A percentile compares a stretch with the other conserved stretches of the same genome.
Evolutionary conservation across 2,797 vertebrate genomes (phyloP).

Genomic region (Gadopsis bispinosus): DNA sequence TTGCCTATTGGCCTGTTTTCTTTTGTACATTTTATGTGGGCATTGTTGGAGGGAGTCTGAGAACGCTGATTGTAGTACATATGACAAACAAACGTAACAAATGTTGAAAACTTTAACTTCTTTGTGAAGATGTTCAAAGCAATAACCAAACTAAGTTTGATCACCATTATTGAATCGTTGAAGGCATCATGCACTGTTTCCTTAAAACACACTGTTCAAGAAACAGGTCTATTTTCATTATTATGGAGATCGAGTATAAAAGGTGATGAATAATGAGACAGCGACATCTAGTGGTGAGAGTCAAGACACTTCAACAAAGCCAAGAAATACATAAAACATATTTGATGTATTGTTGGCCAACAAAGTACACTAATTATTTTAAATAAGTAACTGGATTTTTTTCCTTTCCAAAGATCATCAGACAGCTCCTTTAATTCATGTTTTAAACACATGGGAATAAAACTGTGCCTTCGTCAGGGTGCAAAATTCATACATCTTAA

Average conservation of each 20-base stretch:
- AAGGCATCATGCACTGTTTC: not conserved
- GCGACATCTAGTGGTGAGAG: constrained; percentile 22
- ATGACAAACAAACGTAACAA: too few species aligned
- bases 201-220: not conserved
- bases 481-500: not conserved
- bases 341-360: too few species aligned
- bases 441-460: too few species aligned
- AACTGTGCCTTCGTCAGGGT: not conserved
- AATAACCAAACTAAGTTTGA: not conserved
- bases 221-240: not conserved
- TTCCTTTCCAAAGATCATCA: too few species aligned
- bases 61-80: too few species aligned
- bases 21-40: too few species aligned
- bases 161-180: not conserved
- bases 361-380: too few species aligned
- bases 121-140: not conserved
- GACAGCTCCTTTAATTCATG: too few species aligned
- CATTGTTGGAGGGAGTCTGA: too few species aligned
- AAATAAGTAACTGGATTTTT: too few species aligned
- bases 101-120: not conserved
- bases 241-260: not conserved
- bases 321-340: too few species aligned
- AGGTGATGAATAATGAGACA: not conserved
- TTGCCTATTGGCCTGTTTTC: too few species aligned
- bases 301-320: not conserved